A percentile compares a stretch with the other conserved stretches of the same genome.
Evolutionary conservation across 2,888 invertebrate species (phyloP).

Genomic region (Heteromyza rotundicornis): DNA sequence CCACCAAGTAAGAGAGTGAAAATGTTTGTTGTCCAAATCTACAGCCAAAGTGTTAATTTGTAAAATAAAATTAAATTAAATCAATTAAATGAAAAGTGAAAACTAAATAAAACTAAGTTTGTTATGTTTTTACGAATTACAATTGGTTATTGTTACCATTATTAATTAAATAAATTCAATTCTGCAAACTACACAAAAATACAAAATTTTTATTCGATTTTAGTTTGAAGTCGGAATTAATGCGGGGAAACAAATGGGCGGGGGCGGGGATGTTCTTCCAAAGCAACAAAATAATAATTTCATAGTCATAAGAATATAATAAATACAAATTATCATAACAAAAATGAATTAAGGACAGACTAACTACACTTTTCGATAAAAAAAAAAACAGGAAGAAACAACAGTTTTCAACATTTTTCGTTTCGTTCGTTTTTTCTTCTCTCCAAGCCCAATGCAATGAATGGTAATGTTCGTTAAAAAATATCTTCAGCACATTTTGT

Average conservation of each 20-base stretch:
- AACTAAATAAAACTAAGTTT: slow-evolving; percentile 28
- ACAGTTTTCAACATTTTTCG: too few species aligned
- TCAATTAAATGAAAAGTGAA: slow-evolving; percentile 16
- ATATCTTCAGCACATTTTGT: too few species aligned
- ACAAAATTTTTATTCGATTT: slow-evolving; percentile 34
- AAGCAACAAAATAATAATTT: too few species aligned
- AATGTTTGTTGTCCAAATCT: slow-evolving; percentile 48
- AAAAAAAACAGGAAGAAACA: too few species aligned
- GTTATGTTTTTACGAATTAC: neutral
- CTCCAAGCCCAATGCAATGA: too few species aligned
- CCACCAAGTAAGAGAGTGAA: slow-evolving; percentile 19
- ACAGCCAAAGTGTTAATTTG: slow-evolving; percentile 55
- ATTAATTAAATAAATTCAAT: neutral
- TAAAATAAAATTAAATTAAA: slow-evolving; percentile 18
- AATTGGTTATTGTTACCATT: slow-evolving; percentile 23
- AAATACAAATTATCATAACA: neutral
- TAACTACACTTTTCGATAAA: neutral
- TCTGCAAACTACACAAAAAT: slow-evolving; percentile 34
- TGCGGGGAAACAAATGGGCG: neutral
- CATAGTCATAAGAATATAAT: neutral
- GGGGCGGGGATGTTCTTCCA: too few species aligned
- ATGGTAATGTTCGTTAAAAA: too few species aligned
- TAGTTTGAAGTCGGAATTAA: neutral
- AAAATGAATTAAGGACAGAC: neutral
- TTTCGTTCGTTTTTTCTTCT: too few species aligned